A percentile compares a stretch with the other conserved stretches of the same genome.
phyloP scores from a whole-genome alignment of 35 echinoderm and acorn worm genomes.

The Heliocidaris erythrogramma region DNA sequence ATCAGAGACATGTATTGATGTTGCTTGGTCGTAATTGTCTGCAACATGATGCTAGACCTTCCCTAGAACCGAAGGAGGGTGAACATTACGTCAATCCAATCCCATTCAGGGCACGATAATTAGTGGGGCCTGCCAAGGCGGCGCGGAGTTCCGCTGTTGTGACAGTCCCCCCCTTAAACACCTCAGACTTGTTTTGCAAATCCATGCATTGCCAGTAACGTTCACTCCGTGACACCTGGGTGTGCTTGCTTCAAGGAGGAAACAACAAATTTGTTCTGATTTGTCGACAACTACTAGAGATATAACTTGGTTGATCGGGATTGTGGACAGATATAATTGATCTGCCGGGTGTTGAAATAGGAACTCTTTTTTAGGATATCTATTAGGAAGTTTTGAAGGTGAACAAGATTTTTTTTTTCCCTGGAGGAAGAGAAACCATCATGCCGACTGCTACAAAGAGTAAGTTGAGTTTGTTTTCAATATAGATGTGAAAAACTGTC shows the following conservation, averaged over 20 bases:
- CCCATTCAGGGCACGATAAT: background rate
- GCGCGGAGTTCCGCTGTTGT: background rate
- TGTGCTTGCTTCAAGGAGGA: background rate
- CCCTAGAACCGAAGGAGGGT: background rate
- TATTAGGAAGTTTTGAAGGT: background rate
- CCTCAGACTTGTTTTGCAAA: background rate
- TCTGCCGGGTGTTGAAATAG: background rate
- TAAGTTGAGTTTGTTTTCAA: background rate
- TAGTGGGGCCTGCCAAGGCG: background rate
- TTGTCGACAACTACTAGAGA: background rate
- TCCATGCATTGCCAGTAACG: no score
- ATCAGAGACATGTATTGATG: background rate
- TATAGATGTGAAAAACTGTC: no score
- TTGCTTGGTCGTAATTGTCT: no score
- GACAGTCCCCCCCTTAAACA: background rate
- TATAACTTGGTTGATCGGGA: background rate
- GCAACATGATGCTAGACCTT: no score
- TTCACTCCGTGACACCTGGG: background rate
- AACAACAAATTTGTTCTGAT: constrained; percentile 4
- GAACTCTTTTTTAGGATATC: background rate
- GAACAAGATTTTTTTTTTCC: background rate
- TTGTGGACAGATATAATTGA: background rate
- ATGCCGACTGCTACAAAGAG: constrained; percentile 4
- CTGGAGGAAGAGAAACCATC: background rate
- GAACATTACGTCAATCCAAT: background rate